These are phyloP conservation scores for Halichoerus grypus DNA, from an alignment of 2,113 vertebrate species.

Conservation along the genomic window DNA sequence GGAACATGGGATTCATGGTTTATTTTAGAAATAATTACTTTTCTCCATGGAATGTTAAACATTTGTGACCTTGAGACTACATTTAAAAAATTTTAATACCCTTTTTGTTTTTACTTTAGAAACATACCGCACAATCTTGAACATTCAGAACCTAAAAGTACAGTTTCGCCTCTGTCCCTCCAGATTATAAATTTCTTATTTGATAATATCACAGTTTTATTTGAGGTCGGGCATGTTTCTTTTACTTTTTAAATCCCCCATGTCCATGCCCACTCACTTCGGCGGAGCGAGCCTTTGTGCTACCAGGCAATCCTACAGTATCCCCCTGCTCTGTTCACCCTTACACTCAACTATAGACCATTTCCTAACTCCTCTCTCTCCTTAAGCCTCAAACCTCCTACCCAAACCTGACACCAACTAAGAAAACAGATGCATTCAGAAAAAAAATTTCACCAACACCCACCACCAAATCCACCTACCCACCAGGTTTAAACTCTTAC, in stretches of 20 bases:
- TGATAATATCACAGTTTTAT: background rate
- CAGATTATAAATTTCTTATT: background rate
- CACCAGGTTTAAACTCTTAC: background rate
- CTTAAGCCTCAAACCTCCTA: background rate
- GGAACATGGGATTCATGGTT: background rate
- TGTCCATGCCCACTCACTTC: background rate
- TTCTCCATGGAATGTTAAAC: background rate
- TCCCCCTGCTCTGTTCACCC: background rate
- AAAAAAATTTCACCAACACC: background rate
- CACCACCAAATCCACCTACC: background rate
- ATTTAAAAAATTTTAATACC: background rate
- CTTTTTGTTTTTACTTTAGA: background rate
- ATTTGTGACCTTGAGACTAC: background rate
- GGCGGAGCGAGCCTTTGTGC: background rate
- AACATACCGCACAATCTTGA: background rate
- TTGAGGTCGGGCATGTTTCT: background rate
- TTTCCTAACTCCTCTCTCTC: background rate
- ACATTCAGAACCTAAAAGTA: background rate
- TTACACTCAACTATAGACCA: background rate
- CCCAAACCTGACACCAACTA: background rate
- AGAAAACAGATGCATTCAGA: background rate
- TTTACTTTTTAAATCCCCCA: background rate
- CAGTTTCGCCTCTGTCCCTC: background rate
- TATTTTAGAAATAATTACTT: background rate
- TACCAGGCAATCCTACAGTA: background rate